Conservation (phyloP, 2,113 vertebrate genomes). For the Phyllostomus discolor region DNA sequence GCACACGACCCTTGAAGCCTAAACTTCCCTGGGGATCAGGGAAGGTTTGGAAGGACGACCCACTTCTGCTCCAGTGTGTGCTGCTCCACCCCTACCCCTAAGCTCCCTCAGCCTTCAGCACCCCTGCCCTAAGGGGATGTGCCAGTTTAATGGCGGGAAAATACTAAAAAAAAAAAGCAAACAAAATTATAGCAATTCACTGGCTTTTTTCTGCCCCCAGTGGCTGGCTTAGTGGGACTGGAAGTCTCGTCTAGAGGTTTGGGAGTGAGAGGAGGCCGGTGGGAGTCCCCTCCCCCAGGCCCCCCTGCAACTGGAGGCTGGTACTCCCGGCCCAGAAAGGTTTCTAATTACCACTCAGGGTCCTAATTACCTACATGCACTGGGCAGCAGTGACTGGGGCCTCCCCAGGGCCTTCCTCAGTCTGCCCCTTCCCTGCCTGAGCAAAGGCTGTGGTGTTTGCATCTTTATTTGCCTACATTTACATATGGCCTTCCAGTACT, state of each 20-base stretch:
- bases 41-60: not conserved
- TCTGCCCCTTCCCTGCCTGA: not conserved
- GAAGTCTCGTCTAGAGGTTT: slow-evolving; percentile 51
- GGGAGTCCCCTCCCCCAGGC: slow-evolving; percentile 4
- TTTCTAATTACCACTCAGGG: slow-evolving; percentile 69
- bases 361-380: slow-evolving; percentile 63
- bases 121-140: not conserved
- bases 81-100: too few species aligned
- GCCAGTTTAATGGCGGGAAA: not conserved
- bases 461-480: slow-evolving; percentile 39
- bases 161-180: not conserved
- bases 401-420: slow-evolving; percentile 47
- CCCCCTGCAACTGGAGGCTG: not conserved
- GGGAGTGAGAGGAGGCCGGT: slow-evolving; percentile 20
- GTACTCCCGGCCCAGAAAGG: slow-evolving; percentile 68
- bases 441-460: not conserved
- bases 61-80: not conserved
- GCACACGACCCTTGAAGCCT: not conserved
- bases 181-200: not conserved
- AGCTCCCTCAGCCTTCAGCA: not conserved
- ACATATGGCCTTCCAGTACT: not conserved
- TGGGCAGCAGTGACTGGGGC: slow-evolving; percentile 44
- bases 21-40: not conserved
- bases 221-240: slow-evolving; percentile 3
- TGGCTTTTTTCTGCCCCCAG: not conserved